phyloP scores from a whole-genome alignment of 2,797 vertebrate genomes.

The Leontopithecus rosalia region DNA sequence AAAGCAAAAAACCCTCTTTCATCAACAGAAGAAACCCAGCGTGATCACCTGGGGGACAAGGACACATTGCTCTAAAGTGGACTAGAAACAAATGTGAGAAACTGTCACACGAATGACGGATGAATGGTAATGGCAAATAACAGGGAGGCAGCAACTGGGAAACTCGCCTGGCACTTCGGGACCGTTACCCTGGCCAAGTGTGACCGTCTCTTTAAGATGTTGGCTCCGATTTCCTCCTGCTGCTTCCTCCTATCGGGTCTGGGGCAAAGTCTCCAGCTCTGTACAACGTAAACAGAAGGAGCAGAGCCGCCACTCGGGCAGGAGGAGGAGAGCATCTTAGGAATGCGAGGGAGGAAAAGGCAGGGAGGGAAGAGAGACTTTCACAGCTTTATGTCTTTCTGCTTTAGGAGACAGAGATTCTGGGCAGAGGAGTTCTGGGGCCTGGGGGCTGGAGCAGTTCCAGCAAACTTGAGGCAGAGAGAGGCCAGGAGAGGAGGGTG shows the following conservation, averaged over 20 bases:
- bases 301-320: background rate
- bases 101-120: background rate
- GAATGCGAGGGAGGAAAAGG: background rate
- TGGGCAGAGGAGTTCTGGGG: background rate
- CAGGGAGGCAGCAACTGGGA: background rate
- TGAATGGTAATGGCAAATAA: background rate
- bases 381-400: background rate
- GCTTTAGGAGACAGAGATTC: background rate
- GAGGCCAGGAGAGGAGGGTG: background rate
- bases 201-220: background rate
- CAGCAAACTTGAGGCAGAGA: background rate
- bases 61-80: background rate
- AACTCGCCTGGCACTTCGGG: fast-evolving
- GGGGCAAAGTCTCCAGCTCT: background rate
- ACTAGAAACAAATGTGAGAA: background rate
- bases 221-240: background rate
- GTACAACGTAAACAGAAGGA: background rate
- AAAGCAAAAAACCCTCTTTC: background rate
- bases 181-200: background rate
- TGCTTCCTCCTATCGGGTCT: background rate
- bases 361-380: background rate
- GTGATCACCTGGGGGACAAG: background rate
- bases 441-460: background rate
- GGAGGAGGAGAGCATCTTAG: background rate
- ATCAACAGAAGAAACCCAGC: too few species aligned